phyloP scores from a whole-genome alignment of 2,113 vertebrate species.

The Shinisaurus crocodilurus region DNA sequence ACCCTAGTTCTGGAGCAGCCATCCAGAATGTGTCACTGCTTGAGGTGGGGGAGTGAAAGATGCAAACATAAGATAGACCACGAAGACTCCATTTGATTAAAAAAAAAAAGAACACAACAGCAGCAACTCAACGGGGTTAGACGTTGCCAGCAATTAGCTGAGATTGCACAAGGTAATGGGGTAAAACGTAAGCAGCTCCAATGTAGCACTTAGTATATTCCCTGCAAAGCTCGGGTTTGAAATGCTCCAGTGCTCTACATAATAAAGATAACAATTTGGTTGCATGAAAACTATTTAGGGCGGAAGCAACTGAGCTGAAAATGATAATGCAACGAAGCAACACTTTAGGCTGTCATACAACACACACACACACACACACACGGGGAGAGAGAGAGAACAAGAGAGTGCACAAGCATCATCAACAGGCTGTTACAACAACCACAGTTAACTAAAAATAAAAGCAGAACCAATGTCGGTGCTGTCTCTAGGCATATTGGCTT shows the following conservation, averaged over 20 bases:
- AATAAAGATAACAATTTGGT: constrained; percentile 54
- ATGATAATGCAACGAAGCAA: constrained; percentile 39
- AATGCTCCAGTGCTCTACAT: constrained; percentile 56
- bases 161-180: constrained; percentile 52
- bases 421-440: not conserved
- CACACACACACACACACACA: not conserved
- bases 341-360: constrained; percentile 24
- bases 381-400: not conserved
- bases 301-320: constrained; percentile 60
- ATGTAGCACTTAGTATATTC: constrained; percentile 58
- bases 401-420: too few species aligned
- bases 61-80: constrained; percentile 12
- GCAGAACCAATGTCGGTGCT: not conserved
- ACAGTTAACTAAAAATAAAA: constrained; percentile 1
- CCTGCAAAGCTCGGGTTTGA: constrained; percentile 55
- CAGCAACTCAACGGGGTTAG: constrained; percentile 29
- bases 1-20: not conserved
- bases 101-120: constrained; percentile 1
- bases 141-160: constrained; percentile 57
- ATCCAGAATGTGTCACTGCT: constrained; percentile 12
- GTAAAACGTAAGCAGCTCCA: constrained; percentile 34
- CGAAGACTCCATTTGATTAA: constrained; percentile 19
- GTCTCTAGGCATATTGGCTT: not conserved
- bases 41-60: not conserved
- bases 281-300: constrained; percentile 48